Base-by-base conservation (phyloP, 2,113 vertebrate species). In the Vulpes ferrilata region DNA sequence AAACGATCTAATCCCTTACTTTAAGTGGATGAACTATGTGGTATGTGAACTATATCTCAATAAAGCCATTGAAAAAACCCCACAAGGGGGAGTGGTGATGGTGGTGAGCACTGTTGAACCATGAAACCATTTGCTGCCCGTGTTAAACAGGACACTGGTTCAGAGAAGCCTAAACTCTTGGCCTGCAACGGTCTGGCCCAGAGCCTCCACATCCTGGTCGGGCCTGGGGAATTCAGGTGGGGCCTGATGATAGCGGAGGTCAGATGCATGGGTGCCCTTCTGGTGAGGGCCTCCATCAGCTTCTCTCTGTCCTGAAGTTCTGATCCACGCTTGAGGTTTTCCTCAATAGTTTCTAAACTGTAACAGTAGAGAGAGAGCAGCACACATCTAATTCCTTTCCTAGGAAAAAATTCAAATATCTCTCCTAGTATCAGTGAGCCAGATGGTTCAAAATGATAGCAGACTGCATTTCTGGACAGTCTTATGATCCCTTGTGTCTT, bases 401-500 rank as follows among this genome's bases (percentile, higher is more conserved):
- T n/a, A 7, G 48, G 84, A 30, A 38, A 57, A 62, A 43, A 76
- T 30, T 11, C 12, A 48, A 57, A 38, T 10, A n/a, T 11, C 78
- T 38, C 48, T 71, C 64, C 51, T 20, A 30, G 10, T 20, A 5
- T 78, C 62, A 20, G 43, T 25, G 20, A 76, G 38, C n/a, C 30
- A 25, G 23, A 38, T 3, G 60, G 30, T 57, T 90, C 23, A 23
- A 23, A 65, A 53, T 48, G 74, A 69, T 2, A 38, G 67, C n/a
- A 11, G 48, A 27, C 53, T 38, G 32, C 53, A n/a, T 4, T 71
- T 69, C 43, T 7, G 2, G 32, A 38, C 4, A 3, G 27, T 67
- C 13, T 64, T 43, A 19, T 19, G 13, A 51, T 27, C 17, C 8
- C 20, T 1, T 0, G 0, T 2, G 27, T 19, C 11, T 4, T 17